Conservation (phyloP, 2,888 invertebrate genomes). For the Mesorhabditis sp. region DNA sequence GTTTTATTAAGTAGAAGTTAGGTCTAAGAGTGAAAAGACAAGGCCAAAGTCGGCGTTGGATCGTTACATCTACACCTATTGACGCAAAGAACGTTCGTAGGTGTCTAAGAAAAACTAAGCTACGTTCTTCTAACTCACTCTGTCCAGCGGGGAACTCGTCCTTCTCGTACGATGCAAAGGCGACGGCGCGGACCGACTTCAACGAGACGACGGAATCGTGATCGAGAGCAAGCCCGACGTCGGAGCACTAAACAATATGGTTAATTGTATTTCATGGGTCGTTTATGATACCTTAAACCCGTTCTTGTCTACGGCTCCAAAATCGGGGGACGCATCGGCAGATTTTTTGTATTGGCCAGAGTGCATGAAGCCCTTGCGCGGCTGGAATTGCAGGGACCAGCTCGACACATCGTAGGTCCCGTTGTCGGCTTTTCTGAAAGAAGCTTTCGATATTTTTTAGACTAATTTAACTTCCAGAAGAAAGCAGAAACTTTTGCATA, state of each 20-base stretch:
- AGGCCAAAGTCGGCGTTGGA: neutral
- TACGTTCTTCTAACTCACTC: conserved; percentile 17
- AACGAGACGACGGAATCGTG: conserved; percentile 40
- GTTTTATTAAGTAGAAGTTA: neutral
- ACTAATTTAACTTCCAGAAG: too few relatives aligned
- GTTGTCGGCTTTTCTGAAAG: too few relatives aligned
- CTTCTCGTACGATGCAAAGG: conserved; percentile 32
- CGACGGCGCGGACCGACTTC: conserved; percentile 38
- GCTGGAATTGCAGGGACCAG: too few relatives aligned
- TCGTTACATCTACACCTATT: neutral
- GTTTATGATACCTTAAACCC: conserved; percentile 6
- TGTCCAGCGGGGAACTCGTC: conserved; percentile 37
- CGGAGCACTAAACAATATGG: conserved; percentile 35
- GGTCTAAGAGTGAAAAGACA: neutral
- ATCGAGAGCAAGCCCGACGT: conserved; percentile 36
- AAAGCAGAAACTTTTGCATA: too few relatives aligned
- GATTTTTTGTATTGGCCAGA: neutral
- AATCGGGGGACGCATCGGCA: neutral
- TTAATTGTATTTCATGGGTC: neutral
- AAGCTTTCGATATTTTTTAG: too few relatives aligned
- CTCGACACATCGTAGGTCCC: too few relatives aligned
- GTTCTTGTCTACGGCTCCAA: conserved; percentile 4
- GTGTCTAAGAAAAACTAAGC: too few relatives aligned
- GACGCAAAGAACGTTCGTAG: neutral
- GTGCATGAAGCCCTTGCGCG: neutral